These are phyloP conservation scores for Camptogramma bilineatum DNA, from an alignment of 2,888 invertebrate species.

Conservation along the genomic window DNA sequence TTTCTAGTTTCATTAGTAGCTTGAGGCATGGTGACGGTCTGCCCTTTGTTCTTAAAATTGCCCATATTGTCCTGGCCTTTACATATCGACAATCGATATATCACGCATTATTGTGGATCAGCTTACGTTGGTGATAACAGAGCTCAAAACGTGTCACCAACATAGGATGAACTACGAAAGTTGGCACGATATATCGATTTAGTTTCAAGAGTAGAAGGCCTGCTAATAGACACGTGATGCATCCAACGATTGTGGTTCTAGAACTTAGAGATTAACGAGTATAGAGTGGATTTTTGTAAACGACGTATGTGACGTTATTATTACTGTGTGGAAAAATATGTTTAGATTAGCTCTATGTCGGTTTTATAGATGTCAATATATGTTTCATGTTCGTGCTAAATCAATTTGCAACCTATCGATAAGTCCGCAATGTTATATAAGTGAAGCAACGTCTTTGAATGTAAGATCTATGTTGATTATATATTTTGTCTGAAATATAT, in stretches of 20 bases:
- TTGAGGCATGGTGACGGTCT: constrained; percentile 81
- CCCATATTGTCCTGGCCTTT: not conserved
- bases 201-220: constrained; percentile 11
- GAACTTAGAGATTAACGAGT: constrained; percentile 43
- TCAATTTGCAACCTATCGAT: not conserved
- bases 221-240: constrained; percentile 53
- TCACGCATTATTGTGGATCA: not conserved
- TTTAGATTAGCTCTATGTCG: constrained; percentile 23
- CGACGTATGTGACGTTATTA: constrained; percentile 5
- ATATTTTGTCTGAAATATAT: not conserved
- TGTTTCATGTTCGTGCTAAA: constrained; percentile 26
- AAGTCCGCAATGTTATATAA: not conserved
- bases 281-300: constrained; percentile 56
- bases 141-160: not conserved
- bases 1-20: constrained; percentile 65
- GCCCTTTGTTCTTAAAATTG: constrained; percentile 42
- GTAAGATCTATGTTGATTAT: not conserved
- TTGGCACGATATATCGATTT: not conserved
- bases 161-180: not conserved
- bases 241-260: constrained; percentile 60
- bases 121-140: not conserved
- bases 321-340: constrained; percentile 10
- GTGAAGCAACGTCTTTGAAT: not conserved
- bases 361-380: constrained; percentile 9
- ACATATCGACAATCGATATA: not conserved